Evolutionary conservation across 2,888 invertebrate genomes (phyloP), one percentile per base, ranked within the genome.

Genomic region (Limenitis camilla): DNA sequence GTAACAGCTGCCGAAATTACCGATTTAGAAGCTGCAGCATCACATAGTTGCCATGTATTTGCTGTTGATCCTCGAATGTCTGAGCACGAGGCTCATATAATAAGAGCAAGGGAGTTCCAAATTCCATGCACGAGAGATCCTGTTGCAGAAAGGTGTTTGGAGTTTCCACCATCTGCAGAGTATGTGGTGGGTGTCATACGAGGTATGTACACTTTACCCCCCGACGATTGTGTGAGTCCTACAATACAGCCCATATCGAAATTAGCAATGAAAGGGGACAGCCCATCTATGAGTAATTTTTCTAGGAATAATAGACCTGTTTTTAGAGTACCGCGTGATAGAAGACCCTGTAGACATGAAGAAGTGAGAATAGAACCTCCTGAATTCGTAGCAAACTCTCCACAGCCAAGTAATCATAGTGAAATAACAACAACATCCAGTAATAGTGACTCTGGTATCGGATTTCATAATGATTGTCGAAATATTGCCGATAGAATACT

Each of bases 361-460:
- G 81, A 83, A 30, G 67, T 62, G 0, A 69, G 81, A 31, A 53
- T 76, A 35, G 85, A 89, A 51, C 82, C 81, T 11, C 86, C 88
- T 31, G 89, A 89, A 49, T 82, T 90, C 41, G 79, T 91, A 1
- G 92, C 93, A 0, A 92, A 93, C 66, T 96, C 96, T 0, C 95
- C 96, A 0, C 95, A 95, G 63, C 95, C 95, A 0, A 95, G 95
- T 71, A 92, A 92, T 67, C 92, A 93, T 56, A 94, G 94, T 67
- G 94, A 93, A 62, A 90, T 93, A 6, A 93, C 93, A 0, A 92
- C 92, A 0, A 94, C 95, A 19, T 96, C 96, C 0, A 96, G 96
- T 64, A 97, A 97, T 75, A 96, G 96, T 52, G 98, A 98, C 74
- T 97, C 97, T 1, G 97, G 98, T 0, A 96, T 98, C 56, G 97